Base-by-base conservation (phyloP, 2,113 vertebrate genomes). In the Campylomormyrus numenius region DNA sequence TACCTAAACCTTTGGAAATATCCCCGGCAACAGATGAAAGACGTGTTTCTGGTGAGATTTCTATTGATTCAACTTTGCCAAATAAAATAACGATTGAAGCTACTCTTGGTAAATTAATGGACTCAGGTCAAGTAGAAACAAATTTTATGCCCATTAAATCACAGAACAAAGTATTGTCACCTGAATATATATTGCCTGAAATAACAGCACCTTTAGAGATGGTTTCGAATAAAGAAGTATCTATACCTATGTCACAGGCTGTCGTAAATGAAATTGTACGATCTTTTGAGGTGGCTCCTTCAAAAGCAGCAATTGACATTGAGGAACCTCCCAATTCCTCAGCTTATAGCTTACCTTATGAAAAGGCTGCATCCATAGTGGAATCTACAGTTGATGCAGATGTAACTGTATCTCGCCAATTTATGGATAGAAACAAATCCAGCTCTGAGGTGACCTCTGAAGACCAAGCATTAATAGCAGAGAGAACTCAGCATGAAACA, bases 361-460 rank as follows among this genome's bases (percentile, higher is more conserved):
- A 87, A 0, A 35, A 11, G 8, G 31, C 85, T 52, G n/a, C 27
- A 87, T 35, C 50, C n/a, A 35, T 5, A 53, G 49, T 88, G 66
- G 89, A 88, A 35, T 21, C 45, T 87, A 5, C 27, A 66, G 21
- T 19, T 84, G 19, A 84, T 11, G 42, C 19, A 48, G 42, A 84
- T 46, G 80, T 24, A 84, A 48, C 39, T 42, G 80, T 48, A 24
- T 84, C 80, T 11, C 2, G 6, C 11, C 39, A 10, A 0, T 84
- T n/a, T 13, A 8, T 1, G 87, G 24, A 39, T 19, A 87, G 5
- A 19, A 11, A 17, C 50, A 52, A 24, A 6, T 85, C n/a, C 13
- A 90, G 27, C 39, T 24, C 52, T 89, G 89, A 91, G 52, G 53
- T 66, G 9, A 50, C 1, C 85, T 89, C 70, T 83, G 87, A 93